Conservation (phyloP, 2,113 vertebrate species). For the Solenodon paradoxus region DNA sequence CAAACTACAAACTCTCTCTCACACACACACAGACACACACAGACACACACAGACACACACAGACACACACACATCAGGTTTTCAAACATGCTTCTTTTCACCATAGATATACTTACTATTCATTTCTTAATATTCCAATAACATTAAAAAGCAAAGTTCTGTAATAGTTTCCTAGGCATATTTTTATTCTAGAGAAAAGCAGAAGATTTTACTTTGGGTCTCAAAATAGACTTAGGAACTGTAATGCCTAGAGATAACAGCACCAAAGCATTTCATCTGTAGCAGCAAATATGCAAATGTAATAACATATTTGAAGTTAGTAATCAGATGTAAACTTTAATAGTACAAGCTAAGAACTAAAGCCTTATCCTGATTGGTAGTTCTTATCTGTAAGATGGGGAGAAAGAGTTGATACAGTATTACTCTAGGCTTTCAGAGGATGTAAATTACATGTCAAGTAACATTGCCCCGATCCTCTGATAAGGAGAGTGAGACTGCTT, state of each 20-base stretch:
- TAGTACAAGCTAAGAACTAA: conserved; percentile 62
- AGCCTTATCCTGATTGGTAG: conserved; percentile 49
- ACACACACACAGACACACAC: too few relatives aligned
- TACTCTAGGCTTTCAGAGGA: background rate
- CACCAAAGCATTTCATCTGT: conserved; percentile 44
- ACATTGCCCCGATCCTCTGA: background rate
- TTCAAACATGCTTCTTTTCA: background rate
- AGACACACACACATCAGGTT: too few relatives aligned
- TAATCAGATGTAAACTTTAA: conserved; percentile 60
- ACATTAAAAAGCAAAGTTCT: background rate
- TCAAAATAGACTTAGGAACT: background rate
- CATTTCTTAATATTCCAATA: background rate
- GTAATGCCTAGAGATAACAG: background rate
- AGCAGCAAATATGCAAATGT: conserved; percentile 63
- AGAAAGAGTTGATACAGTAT: background rate
- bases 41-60: too few relatives aligned
- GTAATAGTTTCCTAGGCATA: background rate
- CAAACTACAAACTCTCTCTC: too few relatives aligned
- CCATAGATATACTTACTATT: background rate
- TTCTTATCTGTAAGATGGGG: conserved; percentile 42
- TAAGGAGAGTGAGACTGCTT: conserved; percentile 44
- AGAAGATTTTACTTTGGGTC: background rate
- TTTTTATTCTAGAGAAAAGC: background rate
- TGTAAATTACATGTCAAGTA: conserved; percentile 60
- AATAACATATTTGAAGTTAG: conserved; percentile 57